These are phyloP conservation scores for Meteorus colon DNA, from an alignment of 2,888 invertebrate species.

Conservation along the genomic window DNA sequence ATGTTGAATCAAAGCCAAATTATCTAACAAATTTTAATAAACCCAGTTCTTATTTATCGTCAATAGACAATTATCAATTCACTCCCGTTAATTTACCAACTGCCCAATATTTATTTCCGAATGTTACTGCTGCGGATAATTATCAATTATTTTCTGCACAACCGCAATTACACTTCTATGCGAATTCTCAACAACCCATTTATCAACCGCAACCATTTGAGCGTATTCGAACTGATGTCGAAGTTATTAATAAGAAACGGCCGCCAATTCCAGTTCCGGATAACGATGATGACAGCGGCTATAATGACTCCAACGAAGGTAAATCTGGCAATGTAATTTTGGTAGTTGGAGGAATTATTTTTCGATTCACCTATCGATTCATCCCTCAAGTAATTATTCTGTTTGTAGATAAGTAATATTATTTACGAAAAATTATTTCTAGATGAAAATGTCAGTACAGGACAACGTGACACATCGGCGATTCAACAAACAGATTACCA, in stretches of 20 bases:
- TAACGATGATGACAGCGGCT: constrained; percentile 54
- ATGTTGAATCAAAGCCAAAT: constrained; percentile 55
- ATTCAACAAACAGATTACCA: constrained; percentile 35
- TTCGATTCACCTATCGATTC: too few species aligned
- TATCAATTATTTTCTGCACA: constrained; percentile 65
- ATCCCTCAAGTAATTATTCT: too few species aligned
- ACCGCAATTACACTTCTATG: constrained; percentile 64
- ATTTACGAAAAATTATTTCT: neutral
- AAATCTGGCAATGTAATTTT: too few species aligned
- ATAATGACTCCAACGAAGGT: constrained; percentile 50
- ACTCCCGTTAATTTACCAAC: constrained; percentile 4
- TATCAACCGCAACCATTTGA: constrained; percentile 53
- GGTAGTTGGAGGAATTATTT: too few species aligned
- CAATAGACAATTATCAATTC: constrained; percentile 17
- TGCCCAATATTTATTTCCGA: neutral
- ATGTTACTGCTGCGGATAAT: constrained; percentile 45
- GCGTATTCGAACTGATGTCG: constrained; percentile 64
- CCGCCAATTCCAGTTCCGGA: constrained; percentile 56
- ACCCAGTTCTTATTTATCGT: neutral
- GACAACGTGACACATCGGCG: neutral
- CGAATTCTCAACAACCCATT: constrained; percentile 36
- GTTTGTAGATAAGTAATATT: too few species aligned
- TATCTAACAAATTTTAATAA: constrained; percentile 21
- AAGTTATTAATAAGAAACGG: constrained; percentile 64
- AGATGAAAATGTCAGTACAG: neutral